Evolutionary conservation across 2,888 invertebrate genomes (phyloP).

Genomic region (Heliconius charithonia): DNA sequence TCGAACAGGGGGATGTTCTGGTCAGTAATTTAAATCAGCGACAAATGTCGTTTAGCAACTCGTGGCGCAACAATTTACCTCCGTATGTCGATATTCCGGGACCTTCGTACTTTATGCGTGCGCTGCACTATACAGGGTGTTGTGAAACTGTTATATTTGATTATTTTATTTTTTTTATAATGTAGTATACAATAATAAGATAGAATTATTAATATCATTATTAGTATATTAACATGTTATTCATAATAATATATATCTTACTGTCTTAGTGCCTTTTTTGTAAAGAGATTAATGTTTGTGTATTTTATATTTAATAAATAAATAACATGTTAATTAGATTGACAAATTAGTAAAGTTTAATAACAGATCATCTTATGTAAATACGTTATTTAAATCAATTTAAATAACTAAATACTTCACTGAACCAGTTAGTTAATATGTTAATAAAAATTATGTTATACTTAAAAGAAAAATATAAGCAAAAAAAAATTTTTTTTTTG

Average conservation of each 20-base stretch:
- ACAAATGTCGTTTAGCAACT: constrained; percentile 67
- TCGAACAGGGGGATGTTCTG: constrained; percentile 1
- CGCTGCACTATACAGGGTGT: constrained; percentile 64
- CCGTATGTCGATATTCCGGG: constrained; percentile 52
- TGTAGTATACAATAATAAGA: too few relatives aligned
- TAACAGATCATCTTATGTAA: too few relatives aligned
- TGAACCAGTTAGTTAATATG: background rate
- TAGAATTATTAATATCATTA: too few relatives aligned
- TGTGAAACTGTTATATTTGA: background rate
- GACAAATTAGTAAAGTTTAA: too few relatives aligned
- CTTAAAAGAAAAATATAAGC: background rate
- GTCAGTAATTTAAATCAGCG: constrained; percentile 50
- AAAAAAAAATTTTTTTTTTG: background rate
- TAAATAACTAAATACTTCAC: background rate
- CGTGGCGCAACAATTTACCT: constrained; percentile 63
- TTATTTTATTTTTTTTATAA: background rate
- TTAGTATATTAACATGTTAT: too few relatives aligned
- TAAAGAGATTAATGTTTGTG: too few relatives aligned
- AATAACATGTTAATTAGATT: too few relatives aligned
- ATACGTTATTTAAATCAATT: background rate
- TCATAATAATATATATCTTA: too few relatives aligned
- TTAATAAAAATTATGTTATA: background rate
- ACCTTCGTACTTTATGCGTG: constrained; percentile 59
- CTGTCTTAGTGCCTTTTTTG: too few relatives aligned
- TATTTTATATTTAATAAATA: too few relatives aligned